Base-by-base conservation (phyloP, 2,888 invertebrate genomes). In the Cheilosia grossa region DNA sequence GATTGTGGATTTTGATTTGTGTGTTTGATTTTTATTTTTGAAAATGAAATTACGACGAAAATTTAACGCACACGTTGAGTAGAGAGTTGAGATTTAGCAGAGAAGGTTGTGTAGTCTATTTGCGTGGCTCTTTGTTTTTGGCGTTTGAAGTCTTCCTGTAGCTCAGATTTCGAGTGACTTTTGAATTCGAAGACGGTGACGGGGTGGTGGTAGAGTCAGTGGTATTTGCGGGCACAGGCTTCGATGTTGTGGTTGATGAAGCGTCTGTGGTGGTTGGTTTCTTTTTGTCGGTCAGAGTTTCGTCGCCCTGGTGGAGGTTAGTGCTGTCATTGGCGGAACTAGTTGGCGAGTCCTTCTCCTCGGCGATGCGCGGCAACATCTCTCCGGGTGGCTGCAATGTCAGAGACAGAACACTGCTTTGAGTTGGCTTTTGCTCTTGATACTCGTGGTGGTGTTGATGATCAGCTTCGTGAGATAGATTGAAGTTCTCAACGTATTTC, bases 351-450 rank as follows among this genome's bases (percentile, higher is more conserved):
- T 91, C 91, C 72, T 97, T 97, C 91, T 97, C 97, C 92, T 97
- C 97, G 0, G 97, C 97, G 79, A 97, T 97, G 87, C 97, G 92
- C 0, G 97, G 97, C 89, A 97, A 92, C 70, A 95, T 93, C 89
- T 94, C 94, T 67, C 93, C 93, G 17, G 93, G 93, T 37, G 92
- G 92, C n/a, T 93, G 92, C 64, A 93, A 89, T 54, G 92, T 92
- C 44, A 93, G 88, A 1, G 93, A 92, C 56, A 93, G 89, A 24
- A 87, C 78, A 13, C 69, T 64, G 40, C 59, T 70, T 51, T 82
- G 69, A 19, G 74, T 40, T 67, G 63, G 30, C 40, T 80, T 73
- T 44, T 73, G 86, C 40, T 75, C 82, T 56, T 81, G 87, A 15
- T 66, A 74, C 1, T 78, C 74, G 19, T 67, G 21, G 19, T 67